Conservation (phyloP, 2,888 invertebrate genomes). For the Piscicola geometra region DNA sequence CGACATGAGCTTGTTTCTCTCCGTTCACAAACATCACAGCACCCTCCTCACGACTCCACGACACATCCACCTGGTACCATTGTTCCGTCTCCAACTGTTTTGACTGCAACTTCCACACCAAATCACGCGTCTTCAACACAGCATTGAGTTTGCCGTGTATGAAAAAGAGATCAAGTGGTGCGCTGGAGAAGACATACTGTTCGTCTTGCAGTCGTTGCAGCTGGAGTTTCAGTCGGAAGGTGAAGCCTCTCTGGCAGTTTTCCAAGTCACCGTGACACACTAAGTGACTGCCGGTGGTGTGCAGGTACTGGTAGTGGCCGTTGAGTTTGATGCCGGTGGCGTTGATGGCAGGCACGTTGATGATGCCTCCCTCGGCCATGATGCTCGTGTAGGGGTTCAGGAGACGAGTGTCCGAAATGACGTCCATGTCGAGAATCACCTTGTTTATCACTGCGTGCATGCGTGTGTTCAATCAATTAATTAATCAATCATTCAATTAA, state of each 20-base stretch:
- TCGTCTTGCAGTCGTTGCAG: constrained; percentile 48
- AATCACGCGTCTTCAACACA: constrained; percentile 47
- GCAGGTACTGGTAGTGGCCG: constrained; percentile 50
- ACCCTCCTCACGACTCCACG: constrained; percentile 52
- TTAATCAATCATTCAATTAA: no score
- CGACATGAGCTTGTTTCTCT: constrained; percentile 41
- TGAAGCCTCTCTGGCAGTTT: constrained; percentile 51
- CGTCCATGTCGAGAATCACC: constrained; percentile 42
- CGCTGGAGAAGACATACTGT: constrained; percentile 51
- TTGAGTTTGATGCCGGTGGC: constrained; percentile 45
- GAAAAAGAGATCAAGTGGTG: constrained; percentile 50
- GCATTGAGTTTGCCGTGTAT: constrained; percentile 48
- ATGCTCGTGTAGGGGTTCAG: constrained; percentile 37
- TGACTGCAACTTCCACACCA: constrained; percentile 47
- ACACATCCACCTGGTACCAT: constrained; percentile 44
- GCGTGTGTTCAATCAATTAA: no score
- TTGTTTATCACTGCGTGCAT: constrained; percentile 45
- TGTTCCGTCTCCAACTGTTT: neutral
- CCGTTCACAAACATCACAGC: constrained; percentile 49
- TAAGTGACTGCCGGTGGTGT: constrained; percentile 48
- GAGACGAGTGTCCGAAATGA: constrained; percentile 37
- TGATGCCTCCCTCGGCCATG: constrained; percentile 32
- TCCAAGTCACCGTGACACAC: constrained; percentile 51
- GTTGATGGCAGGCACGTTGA: constrained; percentile 37
- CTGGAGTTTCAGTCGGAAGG: constrained; percentile 47